Conservation (phyloP, 2,888 invertebrate genomes). For the Drosophila suboccidentalis region DNA sequence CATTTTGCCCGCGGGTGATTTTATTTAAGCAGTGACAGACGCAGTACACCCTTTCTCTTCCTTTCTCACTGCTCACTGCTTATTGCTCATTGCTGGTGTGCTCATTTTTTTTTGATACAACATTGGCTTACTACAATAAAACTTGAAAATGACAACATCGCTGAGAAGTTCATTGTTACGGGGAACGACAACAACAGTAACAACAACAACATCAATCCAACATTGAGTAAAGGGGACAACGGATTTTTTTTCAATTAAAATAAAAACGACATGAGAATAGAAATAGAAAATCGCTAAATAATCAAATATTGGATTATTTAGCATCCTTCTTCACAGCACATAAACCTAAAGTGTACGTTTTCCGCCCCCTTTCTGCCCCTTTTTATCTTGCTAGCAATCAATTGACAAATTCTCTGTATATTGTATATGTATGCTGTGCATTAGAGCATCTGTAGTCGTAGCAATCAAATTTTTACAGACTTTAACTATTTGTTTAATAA, state of each 20-base stretch:
- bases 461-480: no score
- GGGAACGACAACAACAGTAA: constrained; percentile 15
- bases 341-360: not conserved
- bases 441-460: not conserved
- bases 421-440: not conserved
- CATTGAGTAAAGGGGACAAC: constrained; percentile 48
- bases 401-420: not conserved
- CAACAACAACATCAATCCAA: constrained; percentile 26
- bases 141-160: constrained; percentile 77
- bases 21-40: constrained; percentile 17
- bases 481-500: no score
- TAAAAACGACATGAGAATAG: constrained; percentile 47
- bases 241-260: constrained; percentile 69
- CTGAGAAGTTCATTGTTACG: constrained; percentile 42
- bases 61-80: constrained; percentile 4
- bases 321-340: constrained; percentile 37
- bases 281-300: constrained; percentile 61
- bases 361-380: not conserved
- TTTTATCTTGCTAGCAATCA: not conserved
- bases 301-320: constrained; percentile 68
- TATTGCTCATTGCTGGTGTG: constrained; percentile 19
- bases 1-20: constrained; percentile 65
- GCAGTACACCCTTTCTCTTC: constrained; percentile 35
- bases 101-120: constrained; percentile 32
- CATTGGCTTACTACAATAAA: constrained; percentile 58